Evolutionary conservation across 64 coral and sea anemone genomes (phyloP), one percentile per base, ranked within the genome.

Genomic region (Pocillopora damicornis): DNA sequence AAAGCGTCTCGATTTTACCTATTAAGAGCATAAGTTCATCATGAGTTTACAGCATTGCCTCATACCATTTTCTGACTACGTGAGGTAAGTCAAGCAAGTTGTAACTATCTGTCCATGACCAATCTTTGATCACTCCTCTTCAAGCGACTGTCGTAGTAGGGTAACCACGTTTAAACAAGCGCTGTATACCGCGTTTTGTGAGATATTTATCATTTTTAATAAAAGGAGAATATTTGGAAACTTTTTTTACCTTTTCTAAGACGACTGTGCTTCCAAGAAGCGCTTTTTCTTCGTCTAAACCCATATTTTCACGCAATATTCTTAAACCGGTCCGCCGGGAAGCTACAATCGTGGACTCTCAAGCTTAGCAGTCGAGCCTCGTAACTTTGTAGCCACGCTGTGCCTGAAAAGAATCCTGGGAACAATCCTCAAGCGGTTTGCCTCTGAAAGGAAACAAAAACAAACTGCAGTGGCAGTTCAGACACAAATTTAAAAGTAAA

Each of bases 241-340:
- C 20, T 20, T 45, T 26, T 45, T 15, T 85, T 69, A 85, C 81
- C 81, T 85, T 2, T 57, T 85, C 37, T 25, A n/a, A 1, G 36
- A 30, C 81, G 45, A 85, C 71, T 72, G 56, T 65, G 37, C 72
- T 42, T 20, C 65, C 65, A 57, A 85, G 26, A 85, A 85, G 64
- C 13, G 63, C 18, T 85, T 85, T 85, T 73, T 85, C 81, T 25
- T 85, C 81, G 3, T 45, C 81, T 26, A 85, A 72, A 73, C 36
- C 81, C 81, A 85, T 85, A 59, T 38, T 79, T 22, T 56, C 35
- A 18, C 36, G 57, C 77, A n/a, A 79, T 9, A 12, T 38, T 18
- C 15, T 37, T 16, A 17, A 5, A 77, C 37, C 22, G 5, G 64
- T 23, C 42, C 7, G 42, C 42, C 42, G 42, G 42, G 2, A 51